phyloP scores from a whole-genome alignment of 30 jellyfish, hydroid and myxozoan genomes.

The Hydractinia echinata region DNA sequence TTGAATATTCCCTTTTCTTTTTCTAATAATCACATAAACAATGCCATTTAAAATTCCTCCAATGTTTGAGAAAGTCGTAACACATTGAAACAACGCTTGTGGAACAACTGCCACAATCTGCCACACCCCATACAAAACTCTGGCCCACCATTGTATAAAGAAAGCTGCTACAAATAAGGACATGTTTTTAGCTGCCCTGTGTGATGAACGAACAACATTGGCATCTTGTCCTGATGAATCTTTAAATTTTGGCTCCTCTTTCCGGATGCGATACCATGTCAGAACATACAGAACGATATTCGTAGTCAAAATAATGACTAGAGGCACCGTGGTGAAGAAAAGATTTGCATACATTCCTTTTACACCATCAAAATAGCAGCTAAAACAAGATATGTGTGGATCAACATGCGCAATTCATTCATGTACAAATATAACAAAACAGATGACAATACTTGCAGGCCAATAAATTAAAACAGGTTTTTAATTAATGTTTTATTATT shows the following conservation, averaged over 20 bases:
- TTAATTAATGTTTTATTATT: too few species aligned
- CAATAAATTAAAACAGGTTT: too few species aligned
- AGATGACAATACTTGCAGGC: too few species aligned
- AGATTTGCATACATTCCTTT: not conserved
- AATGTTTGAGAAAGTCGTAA: conserved; percentile 15
- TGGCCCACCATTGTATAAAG: conserved; percentile 22
- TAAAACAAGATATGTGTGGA: not conserved
- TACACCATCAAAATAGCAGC: conserved; percentile 16
- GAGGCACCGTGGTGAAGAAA: not conserved
- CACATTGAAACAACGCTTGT: conserved; percentile 11
- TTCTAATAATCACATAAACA: conserved; percentile 1
- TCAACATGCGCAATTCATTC: not conserved
- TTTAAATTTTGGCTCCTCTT: not conserved
- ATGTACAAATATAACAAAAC: too few species aligned
- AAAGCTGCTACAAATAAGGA: conserved; percentile 13
- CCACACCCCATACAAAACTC: conserved; percentile 22
- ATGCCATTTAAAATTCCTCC: conserved; percentile 24
- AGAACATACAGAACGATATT: not conserved
- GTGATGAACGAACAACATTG: not conserved
- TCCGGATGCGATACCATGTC: not conserved
- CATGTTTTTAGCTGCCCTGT: not conserved
- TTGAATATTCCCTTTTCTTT: not conserved
- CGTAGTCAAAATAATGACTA: not conserved
- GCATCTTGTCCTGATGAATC: not conserved
- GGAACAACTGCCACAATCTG: not conserved